Conservation (phyloP, 2,888 invertebrate genomes). For the Rutpela maculata region DNA sequence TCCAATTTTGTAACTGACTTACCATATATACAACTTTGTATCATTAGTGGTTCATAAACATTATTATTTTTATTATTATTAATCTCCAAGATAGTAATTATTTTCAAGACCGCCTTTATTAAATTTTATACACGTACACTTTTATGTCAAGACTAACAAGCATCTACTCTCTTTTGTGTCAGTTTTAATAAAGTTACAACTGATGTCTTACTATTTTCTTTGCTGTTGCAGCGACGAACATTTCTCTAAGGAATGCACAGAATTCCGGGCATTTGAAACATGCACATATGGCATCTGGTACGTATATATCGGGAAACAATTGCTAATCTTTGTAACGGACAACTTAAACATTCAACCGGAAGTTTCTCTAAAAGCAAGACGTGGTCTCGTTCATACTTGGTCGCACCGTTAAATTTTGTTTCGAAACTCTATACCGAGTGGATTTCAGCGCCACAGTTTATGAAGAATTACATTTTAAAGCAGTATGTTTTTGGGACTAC, state of each 20-base stretch:
- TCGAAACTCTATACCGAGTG: no score
- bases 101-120: not conserved
- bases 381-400: not conserved
- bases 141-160: not conserved
- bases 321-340: not conserved
- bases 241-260: not conserved
- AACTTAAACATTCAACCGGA: not conserved
- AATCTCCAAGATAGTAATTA: not conserved
- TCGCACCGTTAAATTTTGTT: not conserved
- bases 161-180: not conserved
- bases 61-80: no score
- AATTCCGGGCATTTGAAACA: not conserved
- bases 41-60: no score
- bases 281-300: conserved; percentile 7
- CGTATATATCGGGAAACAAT: not conserved
- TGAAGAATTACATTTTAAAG: no score
- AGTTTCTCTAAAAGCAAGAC: not conserved
- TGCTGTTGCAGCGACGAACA: not conserved
- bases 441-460: no score
- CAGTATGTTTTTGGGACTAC: no score
- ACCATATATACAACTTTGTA: no score
- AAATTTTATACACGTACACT: not conserved
- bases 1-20: no score
- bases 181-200: not conserved
- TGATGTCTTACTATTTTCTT: not conserved